Evolutionary conservation across 2,888 invertebrate genomes (phyloP).

Genomic region (Panopea generosa): DNA sequence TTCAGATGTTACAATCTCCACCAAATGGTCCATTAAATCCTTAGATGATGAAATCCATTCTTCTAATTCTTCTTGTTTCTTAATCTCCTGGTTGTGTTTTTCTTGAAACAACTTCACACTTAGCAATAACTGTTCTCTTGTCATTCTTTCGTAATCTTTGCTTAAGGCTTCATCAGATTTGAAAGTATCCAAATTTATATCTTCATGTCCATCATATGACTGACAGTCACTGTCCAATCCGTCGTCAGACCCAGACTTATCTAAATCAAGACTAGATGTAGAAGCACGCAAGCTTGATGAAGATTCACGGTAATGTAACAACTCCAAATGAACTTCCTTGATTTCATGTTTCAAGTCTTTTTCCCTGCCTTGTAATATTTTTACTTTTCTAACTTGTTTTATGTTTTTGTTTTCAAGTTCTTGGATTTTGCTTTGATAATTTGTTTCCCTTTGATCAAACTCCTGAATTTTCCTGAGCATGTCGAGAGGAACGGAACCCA

Average conservation of each 20-base stretch:
- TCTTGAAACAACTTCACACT: constrained; percentile 54
- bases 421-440: constrained; percentile 57
- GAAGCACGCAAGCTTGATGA: constrained; percentile 49
- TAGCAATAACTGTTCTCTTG: constrained; percentile 51
- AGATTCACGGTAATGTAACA: constrained; percentile 33
- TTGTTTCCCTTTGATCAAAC: constrained; percentile 58
- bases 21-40: constrained; percentile 36
- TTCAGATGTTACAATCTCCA: constrained; percentile 39
- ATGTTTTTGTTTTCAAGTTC: constrained; percentile 53
- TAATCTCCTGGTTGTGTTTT: constrained; percentile 46
- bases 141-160: constrained; percentile 49
- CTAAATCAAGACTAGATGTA: constrained; percentile 54
- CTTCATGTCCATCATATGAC: constrained; percentile 34
- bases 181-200: constrained; percentile 42
- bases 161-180: constrained; percentile 24
- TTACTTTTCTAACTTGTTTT: constrained; percentile 55
- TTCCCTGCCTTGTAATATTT: constrained; percentile 52
- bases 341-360: constrained; percentile 63
- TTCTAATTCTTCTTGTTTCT: constrained; percentile 36
- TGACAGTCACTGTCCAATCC: constrained; percentile 48
- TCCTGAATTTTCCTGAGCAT: constrained; percentile 62
- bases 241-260: constrained; percentile 55
- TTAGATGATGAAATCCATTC: constrained; percentile 9
- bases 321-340: constrained; percentile 56
- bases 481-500: constrained; percentile 59